Percentiles rank a stretch among this genome's conserved stretches.
Conservation (phyloP, 2,797 vertebrate species). For the Chelidonichthys spinosus region DNA sequence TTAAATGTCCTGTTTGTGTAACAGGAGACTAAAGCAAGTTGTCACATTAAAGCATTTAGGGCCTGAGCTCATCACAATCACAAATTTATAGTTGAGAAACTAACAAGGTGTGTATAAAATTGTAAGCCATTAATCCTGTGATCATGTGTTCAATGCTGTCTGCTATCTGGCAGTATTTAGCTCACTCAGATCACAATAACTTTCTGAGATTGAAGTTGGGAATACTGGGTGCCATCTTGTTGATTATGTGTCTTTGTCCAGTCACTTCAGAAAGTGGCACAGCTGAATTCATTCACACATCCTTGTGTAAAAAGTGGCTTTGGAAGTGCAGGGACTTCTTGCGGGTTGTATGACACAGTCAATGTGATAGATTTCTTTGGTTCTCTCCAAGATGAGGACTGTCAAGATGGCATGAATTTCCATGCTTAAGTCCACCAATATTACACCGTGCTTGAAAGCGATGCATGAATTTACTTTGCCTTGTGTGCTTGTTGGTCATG, state of each 20-base stretch:
- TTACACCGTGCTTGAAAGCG: not conserved
- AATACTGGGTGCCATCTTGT: constrained; percentile 1
- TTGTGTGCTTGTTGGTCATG: constrained; percentile 5
- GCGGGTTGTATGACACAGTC: not conserved
- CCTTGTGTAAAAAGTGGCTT: not conserved
- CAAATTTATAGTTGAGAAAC: constrained; percentile 21
- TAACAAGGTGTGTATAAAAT: constrained; percentile 4
- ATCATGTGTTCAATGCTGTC: constrained; percentile 40
- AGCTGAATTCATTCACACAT: constrained; percentile 4
- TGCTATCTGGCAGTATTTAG: constrained; percentile 12
- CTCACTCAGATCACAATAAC: not conserved
- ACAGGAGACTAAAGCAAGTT: constrained; percentile 32
- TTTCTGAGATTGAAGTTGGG: constrained; percentile 27
- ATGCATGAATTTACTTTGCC: not conserved
- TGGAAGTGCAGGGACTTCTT: not conserved
- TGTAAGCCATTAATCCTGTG: constrained; percentile 16
- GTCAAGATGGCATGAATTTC: constrained; percentile 1
- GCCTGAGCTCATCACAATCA: constrained; percentile 25
- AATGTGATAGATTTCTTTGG: not conserved
- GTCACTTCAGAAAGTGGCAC: constrained; percentile 2
- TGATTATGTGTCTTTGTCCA: constrained; percentile 7
- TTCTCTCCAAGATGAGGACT: not conserved
- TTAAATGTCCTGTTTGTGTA: constrained; percentile 65
- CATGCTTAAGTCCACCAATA: not conserved
- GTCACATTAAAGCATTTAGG: constrained; percentile 20